phyloP scores from a whole-genome alignment of 2,888 invertebrate species.

The Eupithecia abbreviata region DNA sequence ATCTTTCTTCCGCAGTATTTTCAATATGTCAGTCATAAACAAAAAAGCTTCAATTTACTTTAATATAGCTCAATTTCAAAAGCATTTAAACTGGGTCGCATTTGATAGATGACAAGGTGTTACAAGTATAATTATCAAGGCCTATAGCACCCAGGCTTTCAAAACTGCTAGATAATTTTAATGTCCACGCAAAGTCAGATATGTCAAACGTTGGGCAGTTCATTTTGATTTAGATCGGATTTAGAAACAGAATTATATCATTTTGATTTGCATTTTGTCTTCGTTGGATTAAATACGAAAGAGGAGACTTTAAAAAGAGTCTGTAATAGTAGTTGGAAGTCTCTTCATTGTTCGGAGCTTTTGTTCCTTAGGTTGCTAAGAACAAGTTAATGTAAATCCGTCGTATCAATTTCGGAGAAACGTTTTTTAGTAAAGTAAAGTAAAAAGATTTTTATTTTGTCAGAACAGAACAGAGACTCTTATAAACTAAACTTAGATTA shows the following conservation, averaged over 20 bases:
- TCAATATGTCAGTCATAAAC: not conserved
- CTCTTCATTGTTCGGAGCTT: not conserved
- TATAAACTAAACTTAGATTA: too few relatives aligned
- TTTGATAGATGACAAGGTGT: constrained; percentile 31
- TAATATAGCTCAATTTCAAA: constrained; percentile 14
- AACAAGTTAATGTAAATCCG: not conserved
- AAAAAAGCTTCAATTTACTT: constrained; percentile 9
- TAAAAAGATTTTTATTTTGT: too few relatives aligned
- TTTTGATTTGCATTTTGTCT: not conserved
- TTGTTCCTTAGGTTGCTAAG: not conserved
- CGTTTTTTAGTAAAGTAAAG: too few relatives aligned
- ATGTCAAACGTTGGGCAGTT: constrained; percentile 1
- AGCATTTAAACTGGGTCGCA: constrained; percentile 24
- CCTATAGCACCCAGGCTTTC: constrained; percentile 17
- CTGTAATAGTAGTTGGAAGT: not conserved
- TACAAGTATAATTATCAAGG: constrained; percentile 27
- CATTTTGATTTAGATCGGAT: not conserved
- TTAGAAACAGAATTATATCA: not conserved
- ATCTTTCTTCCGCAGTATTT: not conserved
- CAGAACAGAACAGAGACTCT: too few relatives aligned
- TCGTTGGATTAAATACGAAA: not conserved
- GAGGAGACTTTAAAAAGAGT: not conserved
- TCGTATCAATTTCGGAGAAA: too few relatives aligned
- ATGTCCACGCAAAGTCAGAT: constrained; percentile 12
- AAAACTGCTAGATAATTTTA: constrained; percentile 24